These are phyloP conservation scores for Alectura lathami DNA, from an alignment of 2,113 vertebrate genomes.

Conservation along the genomic window DNA sequence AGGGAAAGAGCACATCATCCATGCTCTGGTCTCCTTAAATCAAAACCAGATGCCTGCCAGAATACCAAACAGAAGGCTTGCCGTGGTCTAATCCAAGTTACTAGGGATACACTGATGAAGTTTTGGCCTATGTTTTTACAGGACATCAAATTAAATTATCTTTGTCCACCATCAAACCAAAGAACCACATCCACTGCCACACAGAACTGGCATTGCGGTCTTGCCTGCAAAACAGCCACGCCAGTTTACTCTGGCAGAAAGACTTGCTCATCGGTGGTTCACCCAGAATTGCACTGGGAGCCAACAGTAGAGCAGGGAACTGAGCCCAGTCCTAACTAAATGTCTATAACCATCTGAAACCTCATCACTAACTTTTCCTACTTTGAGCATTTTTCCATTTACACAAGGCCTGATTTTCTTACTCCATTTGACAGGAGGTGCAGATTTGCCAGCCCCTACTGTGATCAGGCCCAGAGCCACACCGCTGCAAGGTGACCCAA, in stretches of 20 bases:
- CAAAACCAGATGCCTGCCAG: neutral
- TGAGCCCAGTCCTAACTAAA: neutral
- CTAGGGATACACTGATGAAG: neutral
- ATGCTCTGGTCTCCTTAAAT: neutral
- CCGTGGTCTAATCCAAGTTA: neutral
- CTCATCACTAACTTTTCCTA: neutral
- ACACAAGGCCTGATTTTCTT: neutral
- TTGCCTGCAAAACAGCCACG: neutral
- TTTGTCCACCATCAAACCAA: neutral
- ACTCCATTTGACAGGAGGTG: neutral
- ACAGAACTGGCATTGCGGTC: neutral
- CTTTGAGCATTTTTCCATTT: neutral
- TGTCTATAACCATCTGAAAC: neutral
- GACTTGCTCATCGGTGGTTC: neutral
- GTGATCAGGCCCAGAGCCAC: neutral
- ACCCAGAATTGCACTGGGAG: neutral
- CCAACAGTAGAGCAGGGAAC: neutral
- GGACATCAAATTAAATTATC: neutral
- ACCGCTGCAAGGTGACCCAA: neutral
- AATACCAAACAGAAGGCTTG: neutral
- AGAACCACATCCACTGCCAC: neutral
- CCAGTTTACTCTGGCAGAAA: constrained; percentile 15
- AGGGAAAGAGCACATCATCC: neutral
- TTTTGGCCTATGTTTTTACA: neutral
- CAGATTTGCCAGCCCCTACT: neutral